Conservation (phyloP, 2,888 invertebrate species). For the Girardia tigrina region DNA sequence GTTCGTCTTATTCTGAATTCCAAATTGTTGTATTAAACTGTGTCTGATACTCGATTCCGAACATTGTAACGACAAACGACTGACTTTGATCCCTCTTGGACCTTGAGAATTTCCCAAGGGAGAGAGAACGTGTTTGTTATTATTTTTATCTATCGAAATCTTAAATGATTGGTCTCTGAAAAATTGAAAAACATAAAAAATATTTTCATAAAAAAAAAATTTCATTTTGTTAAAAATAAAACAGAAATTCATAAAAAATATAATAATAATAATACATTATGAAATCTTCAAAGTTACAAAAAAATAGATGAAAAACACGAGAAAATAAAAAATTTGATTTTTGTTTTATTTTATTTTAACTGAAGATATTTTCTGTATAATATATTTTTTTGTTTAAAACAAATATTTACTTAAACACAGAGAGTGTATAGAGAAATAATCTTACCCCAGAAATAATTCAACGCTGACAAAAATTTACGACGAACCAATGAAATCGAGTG, state of each 20-base stretch:
- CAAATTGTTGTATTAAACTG: slow-evolving; percentile 12
- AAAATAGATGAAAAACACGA: no score
- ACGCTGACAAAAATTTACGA: not conserved
- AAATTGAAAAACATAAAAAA: not conserved
- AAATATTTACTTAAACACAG: slow-evolving; percentile 18
- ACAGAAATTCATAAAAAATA: no score
- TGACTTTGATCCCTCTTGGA: slow-evolving; percentile 12
- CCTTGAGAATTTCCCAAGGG: slow-evolving; percentile 18
- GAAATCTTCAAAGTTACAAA: no score
- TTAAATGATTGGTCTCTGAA: slow-evolving; percentile 20
- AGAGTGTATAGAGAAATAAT: not conserved
- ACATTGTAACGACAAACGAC: not conserved
- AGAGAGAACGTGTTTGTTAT: slow-evolving; percentile 23
- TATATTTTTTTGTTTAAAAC: no score
- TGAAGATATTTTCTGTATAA: no score
- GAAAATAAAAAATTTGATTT: no score
- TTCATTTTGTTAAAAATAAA: not conserved
- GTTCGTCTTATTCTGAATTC: not conserved
- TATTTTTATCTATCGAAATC: not conserved
- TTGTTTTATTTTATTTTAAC: no score
- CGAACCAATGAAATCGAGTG: not conserved
- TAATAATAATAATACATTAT: no score
- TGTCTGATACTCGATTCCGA: not conserved
- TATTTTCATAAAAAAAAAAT: not conserved
- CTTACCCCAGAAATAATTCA: not conserved